A percentile compares a stretch with the other conserved stretches of the same genome.
phyloP scores from a whole-genome alignment of 2,888 invertebrate genomes.

The Nymphalis urticae region DNA sequence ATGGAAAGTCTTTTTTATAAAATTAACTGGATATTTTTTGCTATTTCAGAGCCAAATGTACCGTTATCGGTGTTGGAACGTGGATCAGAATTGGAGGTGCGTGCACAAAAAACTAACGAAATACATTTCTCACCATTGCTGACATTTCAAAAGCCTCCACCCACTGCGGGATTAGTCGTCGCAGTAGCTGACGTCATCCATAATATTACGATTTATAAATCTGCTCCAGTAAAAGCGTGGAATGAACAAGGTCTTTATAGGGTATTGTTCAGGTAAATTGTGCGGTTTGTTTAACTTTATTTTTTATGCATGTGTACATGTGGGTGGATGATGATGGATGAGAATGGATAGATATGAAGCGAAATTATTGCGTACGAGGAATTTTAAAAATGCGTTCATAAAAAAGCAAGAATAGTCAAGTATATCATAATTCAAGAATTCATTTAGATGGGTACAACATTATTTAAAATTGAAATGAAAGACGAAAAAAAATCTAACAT shows the following conservation, averaged over 20 bases:
- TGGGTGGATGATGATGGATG: too few relatives aligned
- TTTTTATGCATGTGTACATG: too few relatives aligned
- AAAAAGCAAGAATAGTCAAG: too few relatives aligned
- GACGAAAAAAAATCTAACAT: too few relatives aligned
- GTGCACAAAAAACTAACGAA: slow-evolving; percentile 61
- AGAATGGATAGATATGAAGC: too few relatives aligned
- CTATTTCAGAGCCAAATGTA: slow-evolving; percentile 62
- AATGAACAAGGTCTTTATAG: slow-evolving; percentile 68
- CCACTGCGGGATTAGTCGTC: slow-evolving; percentile 58
- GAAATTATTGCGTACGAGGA: too few relatives aligned
- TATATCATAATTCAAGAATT: too few relatives aligned
- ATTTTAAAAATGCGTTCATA: too few relatives aligned
- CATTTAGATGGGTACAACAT: too few relatives aligned
- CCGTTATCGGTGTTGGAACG: slow-evolving; percentile 65
- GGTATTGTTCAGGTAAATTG: slow-evolving; percentile 65
- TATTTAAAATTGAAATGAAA: too few relatives aligned
- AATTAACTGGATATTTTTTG: neutral
- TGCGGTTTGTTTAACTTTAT: neutral
- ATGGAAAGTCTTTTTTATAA: too few relatives aligned
- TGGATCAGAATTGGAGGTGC: slow-evolving; percentile 65
- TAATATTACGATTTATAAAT: slow-evolving; percentile 57
- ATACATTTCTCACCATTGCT: slow-evolving; percentile 51
- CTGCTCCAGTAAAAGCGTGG: slow-evolving; percentile 63
- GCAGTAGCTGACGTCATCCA: slow-evolving; percentile 59
- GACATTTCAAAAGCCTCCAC: slow-evolving; percentile 50